These are phyloP conservation scores for Rutilus rutilus DNA, from an alignment of 2,113 vertebrate genomes.

Conservation along the genomic window DNA sequence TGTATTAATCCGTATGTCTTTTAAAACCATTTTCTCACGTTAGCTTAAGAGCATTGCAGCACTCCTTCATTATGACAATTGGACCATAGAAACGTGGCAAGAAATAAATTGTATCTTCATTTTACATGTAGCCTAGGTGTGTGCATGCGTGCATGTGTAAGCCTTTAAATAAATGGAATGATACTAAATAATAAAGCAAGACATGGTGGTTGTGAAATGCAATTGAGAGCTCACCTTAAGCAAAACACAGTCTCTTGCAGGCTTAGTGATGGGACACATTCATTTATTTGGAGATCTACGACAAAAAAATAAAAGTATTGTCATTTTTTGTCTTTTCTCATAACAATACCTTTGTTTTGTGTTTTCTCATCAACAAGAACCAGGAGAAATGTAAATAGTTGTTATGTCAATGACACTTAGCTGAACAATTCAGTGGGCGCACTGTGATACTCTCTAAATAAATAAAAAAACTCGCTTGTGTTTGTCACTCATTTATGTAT, in stretches of 20 bases:
- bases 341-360: no score
- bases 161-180: constrained; percentile 73
- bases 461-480: neutral
- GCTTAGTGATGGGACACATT: constrained; percentile 61
- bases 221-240: constrained; percentile 71
- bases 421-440: neutral
- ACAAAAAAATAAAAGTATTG: constrained; percentile 29
- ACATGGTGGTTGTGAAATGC: constrained; percentile 71
- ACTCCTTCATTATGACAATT: constrained; percentile 75
- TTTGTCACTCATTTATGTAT: neutral
- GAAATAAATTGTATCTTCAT: constrained; percentile 68
- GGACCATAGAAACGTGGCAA: constrained; percentile 71
- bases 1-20: no score
- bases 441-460: neutral
- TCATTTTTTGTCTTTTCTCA: neutral
- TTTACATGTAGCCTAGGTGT: neutral
- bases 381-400: neutral
- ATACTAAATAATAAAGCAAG: constrained; percentile 70
- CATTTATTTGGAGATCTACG: constrained; percentile 71
- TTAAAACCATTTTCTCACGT: neutral
- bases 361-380: neutral
- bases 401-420: neutral
- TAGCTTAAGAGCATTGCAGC: constrained; percentile 57
- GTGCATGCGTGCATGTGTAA: constrained; percentile 49
- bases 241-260: constrained; percentile 65